Base-by-base conservation (phyloP, 2,888 invertebrate genomes). In the Andrena haemorrhoa region DNA sequence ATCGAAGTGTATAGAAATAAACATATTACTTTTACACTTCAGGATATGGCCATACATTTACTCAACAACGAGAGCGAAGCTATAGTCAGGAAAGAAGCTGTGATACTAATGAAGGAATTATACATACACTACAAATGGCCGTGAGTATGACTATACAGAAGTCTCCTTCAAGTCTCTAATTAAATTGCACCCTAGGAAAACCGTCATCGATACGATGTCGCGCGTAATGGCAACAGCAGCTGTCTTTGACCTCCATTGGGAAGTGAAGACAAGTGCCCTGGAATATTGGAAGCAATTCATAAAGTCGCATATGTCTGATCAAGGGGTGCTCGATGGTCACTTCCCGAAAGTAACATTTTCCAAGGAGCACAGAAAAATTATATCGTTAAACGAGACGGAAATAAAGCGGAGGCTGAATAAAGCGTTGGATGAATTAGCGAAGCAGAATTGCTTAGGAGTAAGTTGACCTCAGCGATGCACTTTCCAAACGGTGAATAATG, bases 341-440 rank as follows among this genome's bases (percentile, higher is more conserved):
- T 97, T 97, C 92, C 97, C 97, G 0, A 95, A 95, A 0, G 96
- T 97, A 0, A 97, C 97, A 0, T 97, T 97, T 92, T 97, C 97
- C 0, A 96, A 96, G 90, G 97, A 97, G 92, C 95, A 96, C 5
- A 95, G 96, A 77, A 97, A 97, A 94, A 98, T 97, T 26, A 96
- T 97, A 2, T 96, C 96, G 0, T 93, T 98, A 10, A 97, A 96
- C 33, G 96, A 96, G 76, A 93, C 93, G 0, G 97, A 97, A 93
- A 96, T 96, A 66, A 95, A 95, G 87, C 95, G 94, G 82, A 94
- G 97, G 77, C 94, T 97, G 2, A 93, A 95, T 10, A 96, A 96
- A 93, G 96, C 96, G 10, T 92, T 97, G 33, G 95, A 96, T 0
- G 96, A 96, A 86, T 93, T 97, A n/a, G 95, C 96, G 0, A 94